Conservation (phyloP, 2,888 invertebrate species). For the Lithophane semibrunnea region DNA sequence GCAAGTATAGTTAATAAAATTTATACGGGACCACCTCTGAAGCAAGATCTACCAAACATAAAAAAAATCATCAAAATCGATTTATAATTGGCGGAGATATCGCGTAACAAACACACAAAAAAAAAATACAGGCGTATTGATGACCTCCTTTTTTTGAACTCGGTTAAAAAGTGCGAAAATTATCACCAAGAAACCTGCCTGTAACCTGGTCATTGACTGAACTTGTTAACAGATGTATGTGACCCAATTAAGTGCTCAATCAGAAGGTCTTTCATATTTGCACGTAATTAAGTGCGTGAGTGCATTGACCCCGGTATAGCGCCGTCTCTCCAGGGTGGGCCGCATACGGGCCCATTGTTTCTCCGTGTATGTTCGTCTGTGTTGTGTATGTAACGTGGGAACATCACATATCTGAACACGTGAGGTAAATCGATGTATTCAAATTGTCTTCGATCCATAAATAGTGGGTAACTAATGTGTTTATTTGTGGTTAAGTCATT, state of each 20-base stretch:
- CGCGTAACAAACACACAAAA: too few species aligned
- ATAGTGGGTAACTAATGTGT: constrained; percentile 53
- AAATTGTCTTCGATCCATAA: constrained; percentile 45
- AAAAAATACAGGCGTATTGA: too few species aligned
- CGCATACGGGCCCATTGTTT: constrained; percentile 87
- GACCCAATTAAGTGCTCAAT: constrained; percentile 63
- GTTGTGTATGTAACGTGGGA: constrained; percentile 81
- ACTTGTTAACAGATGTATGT: constrained; percentile 44
- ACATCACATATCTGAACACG: constrained; percentile 68
- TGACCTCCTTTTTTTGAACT: too few species aligned
- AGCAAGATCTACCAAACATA: too few species aligned
- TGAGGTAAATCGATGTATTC: constrained; percentile 63
- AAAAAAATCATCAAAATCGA: too few species aligned
- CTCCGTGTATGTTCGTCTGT: constrained; percentile 75
- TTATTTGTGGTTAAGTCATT: constrained; percentile 4
- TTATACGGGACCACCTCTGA: too few species aligned
- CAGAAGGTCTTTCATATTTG: constrained; percentile 65
- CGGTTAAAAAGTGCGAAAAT: constrained; percentile 6
- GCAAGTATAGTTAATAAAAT: too few species aligned
- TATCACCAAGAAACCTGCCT: constrained; percentile 1
- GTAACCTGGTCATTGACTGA: constrained; percentile 22
- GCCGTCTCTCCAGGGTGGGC: constrained; percentile 81
- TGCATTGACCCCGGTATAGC: constrained; percentile 76
- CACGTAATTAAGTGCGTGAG: constrained; percentile 72
- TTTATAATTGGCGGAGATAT: too few species aligned